phyloP scores from a whole-genome alignment of 2,797 vertebrate genomes.

The Sebastes itinus region DNA sequence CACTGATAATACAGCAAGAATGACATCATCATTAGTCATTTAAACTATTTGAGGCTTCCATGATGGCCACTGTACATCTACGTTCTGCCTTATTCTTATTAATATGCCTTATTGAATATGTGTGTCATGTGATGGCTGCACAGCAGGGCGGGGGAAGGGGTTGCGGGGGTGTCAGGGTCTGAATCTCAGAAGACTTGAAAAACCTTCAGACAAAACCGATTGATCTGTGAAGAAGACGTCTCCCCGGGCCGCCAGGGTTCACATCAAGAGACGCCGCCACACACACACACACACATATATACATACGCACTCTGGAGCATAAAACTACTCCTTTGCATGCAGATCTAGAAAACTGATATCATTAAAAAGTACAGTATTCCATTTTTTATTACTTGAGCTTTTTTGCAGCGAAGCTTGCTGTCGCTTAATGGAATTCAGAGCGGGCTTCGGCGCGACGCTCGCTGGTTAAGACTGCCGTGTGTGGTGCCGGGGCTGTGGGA shows the following conservation, averaged over 20 bases:
- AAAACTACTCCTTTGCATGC: slow-evolving; percentile 67
- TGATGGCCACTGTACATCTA: slow-evolving; percentile 8
- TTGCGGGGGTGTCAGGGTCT: neutral
- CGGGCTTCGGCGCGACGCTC: neutral
- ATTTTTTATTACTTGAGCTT: slow-evolving; percentile 46
- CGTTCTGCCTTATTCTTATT: neutral
- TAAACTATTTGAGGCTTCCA: neutral
- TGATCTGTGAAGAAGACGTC: slow-evolving; percentile 10
- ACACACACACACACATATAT: neutral
- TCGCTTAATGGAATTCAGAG: slow-evolving; percentile 24
- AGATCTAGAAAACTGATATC: slow-evolving; percentile 47
- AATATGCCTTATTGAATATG: neutral
- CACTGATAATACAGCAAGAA: neutral
- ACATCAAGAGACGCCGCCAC: slow-evolving; percentile 10
- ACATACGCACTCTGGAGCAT: slow-evolving; percentile 41
- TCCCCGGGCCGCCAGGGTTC: neutral
- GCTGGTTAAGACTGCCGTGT: slow-evolving; percentile 25
- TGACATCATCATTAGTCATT: neutral
- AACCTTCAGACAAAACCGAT: neutral
- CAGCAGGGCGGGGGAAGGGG: neutral
- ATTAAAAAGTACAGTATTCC: slow-evolving; percentile 39
- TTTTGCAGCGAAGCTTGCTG: slow-evolving; percentile 30
- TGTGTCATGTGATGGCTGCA: neutral
- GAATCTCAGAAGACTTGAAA: slow-evolving; percentile 13
- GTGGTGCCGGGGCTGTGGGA: slow-evolving; percentile 27